A percentile compares a stretch with the other conserved stretches of the same genome.
Conservation (phyloP, 2,888 invertebrate species). For the Clostera curtula region DNA sequence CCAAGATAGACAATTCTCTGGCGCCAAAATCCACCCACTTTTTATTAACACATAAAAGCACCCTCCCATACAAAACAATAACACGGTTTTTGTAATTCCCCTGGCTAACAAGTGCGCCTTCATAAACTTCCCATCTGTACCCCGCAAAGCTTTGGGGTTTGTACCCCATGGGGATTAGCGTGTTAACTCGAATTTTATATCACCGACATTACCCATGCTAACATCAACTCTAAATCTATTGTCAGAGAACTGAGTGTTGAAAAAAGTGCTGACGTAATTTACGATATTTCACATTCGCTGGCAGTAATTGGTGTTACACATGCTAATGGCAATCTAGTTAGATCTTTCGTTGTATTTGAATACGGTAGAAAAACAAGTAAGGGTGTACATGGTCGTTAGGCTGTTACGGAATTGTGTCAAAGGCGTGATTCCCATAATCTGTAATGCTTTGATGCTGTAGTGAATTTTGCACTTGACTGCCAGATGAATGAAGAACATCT, state of each 20-base stretch:
- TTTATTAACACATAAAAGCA: slow-evolving; percentile 67
- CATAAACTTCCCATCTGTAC: slow-evolving; percentile 66
- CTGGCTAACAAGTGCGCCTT: slow-evolving; percentile 60
- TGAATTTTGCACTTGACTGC: slow-evolving; percentile 68
- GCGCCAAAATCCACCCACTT: slow-evolving; percentile 49
- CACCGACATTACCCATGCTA: slow-evolving; percentile 24
- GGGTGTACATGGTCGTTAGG: slow-evolving; percentile 4
- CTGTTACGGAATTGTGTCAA: slow-evolving; percentile 19
- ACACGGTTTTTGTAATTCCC: slow-evolving; percentile 67
- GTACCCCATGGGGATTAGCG: slow-evolving; percentile 49
- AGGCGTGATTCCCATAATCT: slow-evolving; percentile 71
- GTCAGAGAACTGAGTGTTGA: slow-evolving; percentile 18
- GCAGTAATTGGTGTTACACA: slow-evolving; percentile 29
- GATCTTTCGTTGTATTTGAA: slow-evolving; percentile 7
- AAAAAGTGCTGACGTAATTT: slow-evolving; percentile 10
- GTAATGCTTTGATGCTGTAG: slow-evolving; percentile 51
- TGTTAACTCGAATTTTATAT: slow-evolving; percentile 55
- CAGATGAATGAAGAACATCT: slow-evolving; percentile 55
- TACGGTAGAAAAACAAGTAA: slow-evolving; percentile 11
- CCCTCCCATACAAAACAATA: slow-evolving; percentile 58
- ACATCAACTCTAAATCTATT: slow-evolving; percentile 14
- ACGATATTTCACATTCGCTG: slow-evolving; percentile 21
- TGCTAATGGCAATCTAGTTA: slow-evolving; percentile 12
- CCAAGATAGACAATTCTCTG: slow-evolving; percentile 21
- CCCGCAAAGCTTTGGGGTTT: slow-evolving; percentile 62